These are phyloP conservation scores for Vespertilio murinus DNA, from an alignment of 2,797 vertebrate genomes.

Conservation along the genomic window DNA sequence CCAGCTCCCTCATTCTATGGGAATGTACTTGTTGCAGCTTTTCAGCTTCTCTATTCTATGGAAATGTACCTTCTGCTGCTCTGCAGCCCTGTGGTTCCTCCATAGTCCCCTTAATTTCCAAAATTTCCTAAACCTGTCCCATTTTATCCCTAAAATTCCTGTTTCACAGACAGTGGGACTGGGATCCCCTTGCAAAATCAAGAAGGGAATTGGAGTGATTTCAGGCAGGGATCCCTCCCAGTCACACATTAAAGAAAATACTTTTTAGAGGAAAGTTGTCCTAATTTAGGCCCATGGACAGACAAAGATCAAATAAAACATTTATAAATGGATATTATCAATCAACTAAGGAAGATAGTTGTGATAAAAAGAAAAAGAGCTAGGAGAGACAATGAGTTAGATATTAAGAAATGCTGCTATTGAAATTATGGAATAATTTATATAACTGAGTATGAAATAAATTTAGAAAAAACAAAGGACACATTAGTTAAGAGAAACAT, in stretches of 20 bases:
- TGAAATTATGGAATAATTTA: neutral
- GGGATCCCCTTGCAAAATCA: neutral
- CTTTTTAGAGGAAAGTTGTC: neutral
- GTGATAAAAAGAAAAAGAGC: neutral
- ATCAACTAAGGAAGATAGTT: neutral
- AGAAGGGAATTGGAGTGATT: neutral
- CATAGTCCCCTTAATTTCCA: no score
- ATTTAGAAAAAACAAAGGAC: neutral
- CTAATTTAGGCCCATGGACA: neutral
- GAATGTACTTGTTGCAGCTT: no score
- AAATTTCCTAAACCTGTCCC: no score
- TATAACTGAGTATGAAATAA: neutral
- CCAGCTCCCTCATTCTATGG: no score
- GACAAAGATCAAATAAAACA: neutral
- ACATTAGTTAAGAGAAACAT: neutral
- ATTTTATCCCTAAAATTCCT: no score
- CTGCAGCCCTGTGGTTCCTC: no score
- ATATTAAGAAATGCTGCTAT: neutral
- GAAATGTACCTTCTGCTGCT: no score
- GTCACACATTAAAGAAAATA: neutral
- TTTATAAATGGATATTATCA: neutral
- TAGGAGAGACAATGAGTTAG: neutral
- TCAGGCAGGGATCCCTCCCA: neutral
- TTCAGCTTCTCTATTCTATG: no score
- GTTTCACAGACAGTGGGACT: neutral